A percentile compares a stretch with the other conserved stretches of the same genome.
These are phyloP conservation scores for Panzeria rudis DNA, from an alignment of 2,888 invertebrate species.

Conservation along the genomic window DNA sequence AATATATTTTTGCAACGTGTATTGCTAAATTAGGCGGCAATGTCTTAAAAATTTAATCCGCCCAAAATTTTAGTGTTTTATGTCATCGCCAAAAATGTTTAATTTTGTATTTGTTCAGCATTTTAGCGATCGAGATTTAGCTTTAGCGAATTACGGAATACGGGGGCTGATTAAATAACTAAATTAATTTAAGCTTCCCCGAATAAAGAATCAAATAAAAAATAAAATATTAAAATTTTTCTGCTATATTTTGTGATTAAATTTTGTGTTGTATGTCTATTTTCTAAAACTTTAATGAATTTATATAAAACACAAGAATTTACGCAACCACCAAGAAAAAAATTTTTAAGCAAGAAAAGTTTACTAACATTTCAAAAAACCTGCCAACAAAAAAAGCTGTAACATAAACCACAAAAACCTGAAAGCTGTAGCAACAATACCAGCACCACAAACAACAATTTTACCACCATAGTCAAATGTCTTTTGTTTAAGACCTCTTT, in stretches of 20 bases:
- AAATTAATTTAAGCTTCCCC: too few relatives aligned
- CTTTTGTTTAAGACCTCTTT: constrained; percentile 47
- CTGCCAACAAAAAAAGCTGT: constrained; percentile 31
- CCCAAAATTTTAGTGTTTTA: too few relatives aligned
- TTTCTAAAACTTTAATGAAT: neutral
- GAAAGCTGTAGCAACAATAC: constrained; percentile 10
- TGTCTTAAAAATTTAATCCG: too few relatives aligned
- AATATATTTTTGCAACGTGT: too few relatives aligned
- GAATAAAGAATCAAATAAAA: neutral
- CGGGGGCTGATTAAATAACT: too few relatives aligned
- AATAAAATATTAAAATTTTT: neutral
- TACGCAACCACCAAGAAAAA: neutral
- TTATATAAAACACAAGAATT: neutral
- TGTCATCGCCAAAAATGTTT: too few relatives aligned
- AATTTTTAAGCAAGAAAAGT: constrained; percentile 51
- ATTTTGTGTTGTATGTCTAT: neutral
- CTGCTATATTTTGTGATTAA: neutral
- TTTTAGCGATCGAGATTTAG: too few relatives aligned
- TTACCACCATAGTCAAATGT: constrained; percentile 42
- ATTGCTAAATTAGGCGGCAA: too few relatives aligned
- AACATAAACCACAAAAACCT: constrained; percentile 41
- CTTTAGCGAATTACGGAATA: too few relatives aligned
- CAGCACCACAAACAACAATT: constrained; percentile 14
- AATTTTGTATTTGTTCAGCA: too few relatives aligned
- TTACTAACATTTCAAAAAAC: constrained; percentile 64